Evolutionary conservation across 2,888 invertebrate genomes (phyloP), one percentile per base, ranked within the genome.

Genomic region (Tholera decimalis): DNA sequence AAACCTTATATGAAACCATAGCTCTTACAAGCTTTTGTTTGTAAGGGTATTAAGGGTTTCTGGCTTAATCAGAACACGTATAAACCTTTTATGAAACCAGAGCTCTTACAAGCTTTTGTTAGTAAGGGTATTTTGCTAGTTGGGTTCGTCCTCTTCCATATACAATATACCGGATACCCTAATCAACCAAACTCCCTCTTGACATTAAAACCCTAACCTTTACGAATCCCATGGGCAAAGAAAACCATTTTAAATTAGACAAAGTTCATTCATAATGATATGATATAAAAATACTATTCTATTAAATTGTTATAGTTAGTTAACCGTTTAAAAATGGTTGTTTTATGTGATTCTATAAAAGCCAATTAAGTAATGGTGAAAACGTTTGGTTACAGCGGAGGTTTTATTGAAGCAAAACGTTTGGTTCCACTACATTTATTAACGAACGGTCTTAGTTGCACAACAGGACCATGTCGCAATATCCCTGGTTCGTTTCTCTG

Each of bases 381-480:
- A 67, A 43, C n/a, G 51, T 68, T 67, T 80, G 57, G 61, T 70
- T 51, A 67, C 57, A 65, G 49, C 65, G 55, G 58, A 46, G 54
- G 60, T 82, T 62, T 77, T 70, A 69, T 58, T 62, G 71, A 73
- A 73, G 70, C 70, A 69, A 64, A 82, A 74, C 67, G 77, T 74
- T 78, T 90, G 89, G 89, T 89, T 75, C 75, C 85, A 79, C 88
- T 89, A 90, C 84, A 69, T 76, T 84, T 83, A 83, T 85, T 87
- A 88, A 85, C 88, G 86, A 86, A 78, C 76, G 79, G 84, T 83
- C 82, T 79, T 73, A 81, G 85, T 88, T 89, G 86, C 85, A 81
- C 87, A 86, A 88, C 87, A 85, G 85, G 86, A 87, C 74, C 58
- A 69, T 88, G 86, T 86, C 79, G 87, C 84, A 88, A 89, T 87